Evolutionary conservation across 2,888 invertebrate species (phyloP).

Genomic region (Melieria crassipennis): DNA sequence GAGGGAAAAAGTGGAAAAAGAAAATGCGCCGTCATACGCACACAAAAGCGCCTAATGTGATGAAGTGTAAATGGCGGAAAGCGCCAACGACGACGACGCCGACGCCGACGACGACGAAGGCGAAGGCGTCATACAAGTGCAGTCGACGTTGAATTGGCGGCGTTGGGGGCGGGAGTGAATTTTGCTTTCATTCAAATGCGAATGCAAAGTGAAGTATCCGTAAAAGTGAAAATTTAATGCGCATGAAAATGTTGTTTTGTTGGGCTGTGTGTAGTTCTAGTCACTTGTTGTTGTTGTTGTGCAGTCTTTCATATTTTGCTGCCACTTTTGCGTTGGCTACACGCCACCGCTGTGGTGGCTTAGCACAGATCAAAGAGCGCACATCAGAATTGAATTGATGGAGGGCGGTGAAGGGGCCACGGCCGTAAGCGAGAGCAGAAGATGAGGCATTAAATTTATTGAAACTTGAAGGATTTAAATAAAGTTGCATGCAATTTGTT

Average conservation of each 20-base stretch:
- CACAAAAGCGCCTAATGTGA: slow-evolving; percentile 46
- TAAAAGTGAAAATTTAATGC: slow-evolving; percentile 25
- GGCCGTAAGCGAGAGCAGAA: too few relatives aligned
- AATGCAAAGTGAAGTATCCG: slow-evolving; percentile 8
- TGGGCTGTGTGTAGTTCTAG: neutral
- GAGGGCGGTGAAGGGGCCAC: too few relatives aligned
- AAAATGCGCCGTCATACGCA: neutral
- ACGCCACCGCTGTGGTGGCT: neutral
- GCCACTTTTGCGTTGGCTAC: too few relatives aligned
- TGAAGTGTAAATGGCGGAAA: slow-evolving; percentile 58
- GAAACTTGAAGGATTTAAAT: too few relatives aligned
- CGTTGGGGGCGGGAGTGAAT: too few relatives aligned
- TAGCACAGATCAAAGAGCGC: slow-evolving; percentile 6
- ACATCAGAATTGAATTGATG: neutral
- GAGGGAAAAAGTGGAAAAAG: slow-evolving; percentile 4
- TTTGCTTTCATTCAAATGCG: slow-evolving; percentile 10
- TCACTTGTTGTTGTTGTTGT: too few relatives aligned
- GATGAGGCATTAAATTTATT: too few relatives aligned
- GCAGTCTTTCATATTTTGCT: too few relatives aligned
- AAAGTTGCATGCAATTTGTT: too few relatives aligned
- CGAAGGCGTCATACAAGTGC: slow-evolving; percentile 2
- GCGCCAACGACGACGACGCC: slow-evolving; percentile 41
- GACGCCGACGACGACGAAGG: slow-evolving; percentile 15
- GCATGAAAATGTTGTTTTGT: slow-evolving; percentile 6
- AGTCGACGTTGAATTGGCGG: neutral